Conservation (phyloP, 2,113 vertebrate species). For the Mus musculus region DNA sequence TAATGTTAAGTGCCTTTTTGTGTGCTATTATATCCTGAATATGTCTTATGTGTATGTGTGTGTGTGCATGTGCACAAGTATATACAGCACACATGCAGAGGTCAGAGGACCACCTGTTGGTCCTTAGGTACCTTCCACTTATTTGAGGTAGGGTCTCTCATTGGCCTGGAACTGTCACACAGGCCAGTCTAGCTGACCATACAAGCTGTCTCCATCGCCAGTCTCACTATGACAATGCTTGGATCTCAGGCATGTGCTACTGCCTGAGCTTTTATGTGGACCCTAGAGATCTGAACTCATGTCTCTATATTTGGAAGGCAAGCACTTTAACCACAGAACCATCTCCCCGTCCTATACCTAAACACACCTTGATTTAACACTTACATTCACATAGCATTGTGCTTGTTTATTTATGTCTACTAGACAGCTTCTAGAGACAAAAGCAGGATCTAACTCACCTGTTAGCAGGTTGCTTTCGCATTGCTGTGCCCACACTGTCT, state of each 20-base stretch:
- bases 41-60: neutral
- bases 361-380: slow-evolving; percentile 35
- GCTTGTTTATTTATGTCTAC: slow-evolving; percentile 18
- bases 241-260: neutral
- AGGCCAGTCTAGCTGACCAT: neutral
- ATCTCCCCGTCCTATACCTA: neutral
- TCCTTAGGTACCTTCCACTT: neutral
- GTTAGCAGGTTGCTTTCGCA: neutral
- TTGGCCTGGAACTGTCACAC: neutral
- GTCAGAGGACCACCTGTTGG: neutral
- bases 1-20: slow-evolving; percentile 10
- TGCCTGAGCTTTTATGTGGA: neutral
- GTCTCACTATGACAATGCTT: neutral
- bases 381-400: slow-evolving; percentile 11
- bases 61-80: neutral
- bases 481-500: neutral
- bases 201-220: neutral
- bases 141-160: neutral
- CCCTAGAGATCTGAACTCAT: neutral
- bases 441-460: slow-evolving; percentile 23
- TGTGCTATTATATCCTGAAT: neutral
- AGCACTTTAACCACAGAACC: neutral
- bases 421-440: neutral
- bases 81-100: too few species aligned
- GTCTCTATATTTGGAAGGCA: neutral